Conservation (phyloP, 2,113 vertebrate genomes). For the Zosterops japonicus region DNA sequence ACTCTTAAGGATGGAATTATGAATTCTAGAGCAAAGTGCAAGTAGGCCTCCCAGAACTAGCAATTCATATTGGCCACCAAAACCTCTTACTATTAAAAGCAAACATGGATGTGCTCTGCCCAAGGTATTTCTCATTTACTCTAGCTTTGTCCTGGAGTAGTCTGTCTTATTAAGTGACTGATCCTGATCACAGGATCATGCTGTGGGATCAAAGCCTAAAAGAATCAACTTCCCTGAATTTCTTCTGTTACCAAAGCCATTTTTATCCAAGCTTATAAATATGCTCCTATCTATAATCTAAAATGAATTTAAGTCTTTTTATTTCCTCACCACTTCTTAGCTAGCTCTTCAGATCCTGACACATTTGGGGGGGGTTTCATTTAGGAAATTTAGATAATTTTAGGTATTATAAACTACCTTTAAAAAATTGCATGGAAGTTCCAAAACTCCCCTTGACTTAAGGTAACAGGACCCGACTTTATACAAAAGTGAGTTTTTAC, state of each 20-base stretch:
- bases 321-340: background rate
- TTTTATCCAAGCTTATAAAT: background rate
- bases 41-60: background rate
- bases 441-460: background rate
- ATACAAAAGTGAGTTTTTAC: background rate
- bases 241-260: background rate
- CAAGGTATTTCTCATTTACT: conserved; percentile 16
- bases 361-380: background rate
- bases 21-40: background rate
- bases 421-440: background rate
- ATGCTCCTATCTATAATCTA: background rate
- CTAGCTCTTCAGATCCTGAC: background rate
- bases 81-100: background rate
- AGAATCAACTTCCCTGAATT: background rate
- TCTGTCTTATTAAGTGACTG: background rate
- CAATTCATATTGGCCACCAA: background rate
- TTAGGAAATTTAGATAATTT: background rate
- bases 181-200: background rate
- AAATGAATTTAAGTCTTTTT: conserved; percentile 17
- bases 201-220: conserved; percentile 8
- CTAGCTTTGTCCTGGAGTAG: background rate
- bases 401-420: background rate
- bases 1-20: background rate
- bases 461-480: background rate
- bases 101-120: background rate